Evolutionary conservation across 2,113 vertebrate genomes (phyloP).

Genomic region (Mus musculus): GRCm39 chr11:15924001-15924500

Average conservation of each 20-base stretch:
- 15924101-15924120: background rate
- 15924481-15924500: background rate
- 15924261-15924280: too few species aligned
- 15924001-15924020: background rate
- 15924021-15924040: background rate
- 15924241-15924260: background rate
- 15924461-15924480: background rate
- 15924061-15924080: background rate
- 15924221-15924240: background rate
- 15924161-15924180: background rate
- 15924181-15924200: background rate
- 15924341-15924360: background rate
- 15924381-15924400: background rate
- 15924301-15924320: background rate
- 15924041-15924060: background rate
- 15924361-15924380: background rate
- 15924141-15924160: background rate
- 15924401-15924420: background rate
- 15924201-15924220: background rate
- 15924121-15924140: background rate
- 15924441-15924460: background rate
- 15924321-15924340: background rate
- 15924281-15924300: too few species aligned
- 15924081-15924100: background rate
- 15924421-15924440: background rate